phyloP scores from a whole-genome alignment of 2,113 vertebrate species.

The Bubo bubo region DNA sequence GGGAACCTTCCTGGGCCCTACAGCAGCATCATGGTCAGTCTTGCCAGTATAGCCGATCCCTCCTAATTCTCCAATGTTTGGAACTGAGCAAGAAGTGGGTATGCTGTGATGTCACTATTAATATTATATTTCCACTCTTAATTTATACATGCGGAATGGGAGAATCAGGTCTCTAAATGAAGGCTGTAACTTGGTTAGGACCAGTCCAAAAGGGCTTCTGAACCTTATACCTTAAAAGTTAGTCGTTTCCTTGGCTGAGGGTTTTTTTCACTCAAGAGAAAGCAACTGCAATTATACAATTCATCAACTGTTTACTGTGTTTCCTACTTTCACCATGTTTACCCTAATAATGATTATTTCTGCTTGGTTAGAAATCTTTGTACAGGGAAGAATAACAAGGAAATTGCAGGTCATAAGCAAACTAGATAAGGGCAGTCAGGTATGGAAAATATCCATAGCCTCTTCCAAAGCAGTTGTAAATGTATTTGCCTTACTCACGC shows the following conservation, averaged over 20 bases:
- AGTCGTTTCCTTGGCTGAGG: fast-evolving
- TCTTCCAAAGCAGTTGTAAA: not conserved
- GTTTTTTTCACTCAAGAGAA: not conserved
- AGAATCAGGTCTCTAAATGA: not conserved
- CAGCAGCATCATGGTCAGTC: not conserved
- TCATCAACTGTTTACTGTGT: not conserved
- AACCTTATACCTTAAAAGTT: not conserved
- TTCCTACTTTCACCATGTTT: not conserved
- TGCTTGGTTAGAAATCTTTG: not conserved
- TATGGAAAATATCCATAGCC: not conserved
- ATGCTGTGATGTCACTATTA: not conserved
- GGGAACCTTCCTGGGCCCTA: not conserved
- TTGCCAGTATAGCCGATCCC: not conserved
- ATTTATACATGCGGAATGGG: not conserved
- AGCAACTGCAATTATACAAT: not conserved
- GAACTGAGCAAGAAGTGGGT: not conserved
- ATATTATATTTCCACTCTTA: not conserved
- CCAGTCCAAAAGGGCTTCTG: not conserved
- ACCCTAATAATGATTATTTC: not conserved
- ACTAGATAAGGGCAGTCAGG: not conserved
- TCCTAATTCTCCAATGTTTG: not conserved
- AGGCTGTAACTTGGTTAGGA: not conserved
- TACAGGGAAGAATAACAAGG: not conserved
- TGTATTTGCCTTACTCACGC: not conserved
- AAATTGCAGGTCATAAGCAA: not conserved